Evolutionary conservation across 1,140 invertebrate species (phyloP).

Genomic region (Ceratina calcarata): DNA sequence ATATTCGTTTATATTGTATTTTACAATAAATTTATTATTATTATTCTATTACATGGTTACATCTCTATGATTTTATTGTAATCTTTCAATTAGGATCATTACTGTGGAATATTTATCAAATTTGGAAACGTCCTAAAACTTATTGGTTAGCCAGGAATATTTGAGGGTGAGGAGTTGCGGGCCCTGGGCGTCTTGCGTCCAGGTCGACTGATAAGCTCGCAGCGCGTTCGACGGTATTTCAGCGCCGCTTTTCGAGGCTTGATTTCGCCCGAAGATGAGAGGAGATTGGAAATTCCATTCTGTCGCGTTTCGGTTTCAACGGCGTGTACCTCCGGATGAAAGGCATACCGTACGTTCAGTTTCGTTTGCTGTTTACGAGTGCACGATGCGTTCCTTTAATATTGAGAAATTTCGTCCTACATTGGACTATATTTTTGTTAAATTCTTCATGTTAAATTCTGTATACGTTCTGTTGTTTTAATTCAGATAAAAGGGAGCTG

Average conservation of each 20-base stretch:
- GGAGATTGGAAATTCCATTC: conserved; percentile 53
- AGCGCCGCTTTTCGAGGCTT: neutral
- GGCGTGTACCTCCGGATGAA: conserved; percentile 2
- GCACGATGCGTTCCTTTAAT: neutral
- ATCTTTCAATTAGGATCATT: too few relatives aligned
- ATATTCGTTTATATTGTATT: too few relatives aligned
- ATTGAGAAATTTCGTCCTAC: neutral
- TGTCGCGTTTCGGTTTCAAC: conserved; percentile 36
- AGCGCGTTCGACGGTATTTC: neutral
- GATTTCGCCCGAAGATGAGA: conserved; percentile 39
- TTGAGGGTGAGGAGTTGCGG: conserved; percentile 13
- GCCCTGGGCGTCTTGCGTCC: too few relatives aligned
- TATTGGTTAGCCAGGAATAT: conserved; percentile 17
- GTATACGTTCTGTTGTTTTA: too few relatives aligned
- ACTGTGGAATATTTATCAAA: too few relatives aligned
- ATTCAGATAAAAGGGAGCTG: too few relatives aligned
- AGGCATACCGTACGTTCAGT: conserved; percentile 25
- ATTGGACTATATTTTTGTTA: too few relatives aligned
- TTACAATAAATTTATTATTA: too few relatives aligned
- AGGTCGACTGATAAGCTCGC: conserved; percentile 1
- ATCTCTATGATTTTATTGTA: too few relatives aligned
- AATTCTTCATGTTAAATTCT: too few relatives aligned
- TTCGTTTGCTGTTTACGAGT: conserved; percentile 15
- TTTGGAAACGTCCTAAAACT: neutral
- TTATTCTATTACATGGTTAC: too few relatives aligned